Evolutionary conservation across 1,140 invertebrate species (phyloP).

Genomic region (Drosophila parvula): DNA sequence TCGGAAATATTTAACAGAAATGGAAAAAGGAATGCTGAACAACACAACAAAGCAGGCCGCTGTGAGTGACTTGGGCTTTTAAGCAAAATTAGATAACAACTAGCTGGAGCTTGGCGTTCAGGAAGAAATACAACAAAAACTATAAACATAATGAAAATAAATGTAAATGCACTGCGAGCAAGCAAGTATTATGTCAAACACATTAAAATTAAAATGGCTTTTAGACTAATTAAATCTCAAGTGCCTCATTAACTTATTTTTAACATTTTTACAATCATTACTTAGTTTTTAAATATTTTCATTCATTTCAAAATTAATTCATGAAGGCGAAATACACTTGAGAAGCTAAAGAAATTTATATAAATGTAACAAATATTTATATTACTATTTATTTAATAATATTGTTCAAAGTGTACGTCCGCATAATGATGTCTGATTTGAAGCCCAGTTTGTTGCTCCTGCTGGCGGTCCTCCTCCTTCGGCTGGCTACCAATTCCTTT

Average conservation of each 20-base stretch:
- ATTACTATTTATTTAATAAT: not conserved
- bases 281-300: not conserved
- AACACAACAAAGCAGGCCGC: conserved; percentile 25
- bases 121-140: conserved; percentile 36
- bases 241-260: not conserved
- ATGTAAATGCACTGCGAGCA: conserved; percentile 12
- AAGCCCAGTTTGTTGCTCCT: conserved; percentile 38
- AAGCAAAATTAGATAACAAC: conserved; percentile 74
- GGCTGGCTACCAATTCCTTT: conserved; percentile 15
- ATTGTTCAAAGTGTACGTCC: conserved; percentile 2
- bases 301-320: not conserved
- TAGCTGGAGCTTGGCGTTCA: conserved; percentile 32
- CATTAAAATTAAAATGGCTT: not conserved
- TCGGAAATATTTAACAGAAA: conserved; percentile 72
- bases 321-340: not conserved
- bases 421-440: conserved; percentile 35
- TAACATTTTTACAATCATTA: not conserved
- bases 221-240: not conserved
- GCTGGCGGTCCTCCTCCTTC: conserved; percentile 9
- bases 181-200: not conserved
- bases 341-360: not conserved
- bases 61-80: conserved; percentile 53
- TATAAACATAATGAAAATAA: conserved; percentile 31
- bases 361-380: not conserved
- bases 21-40: conserved; percentile 39